Conservation (phyloP, 2,797 vertebrate species). For the Oceanodroma leucorhoa region DNA sequence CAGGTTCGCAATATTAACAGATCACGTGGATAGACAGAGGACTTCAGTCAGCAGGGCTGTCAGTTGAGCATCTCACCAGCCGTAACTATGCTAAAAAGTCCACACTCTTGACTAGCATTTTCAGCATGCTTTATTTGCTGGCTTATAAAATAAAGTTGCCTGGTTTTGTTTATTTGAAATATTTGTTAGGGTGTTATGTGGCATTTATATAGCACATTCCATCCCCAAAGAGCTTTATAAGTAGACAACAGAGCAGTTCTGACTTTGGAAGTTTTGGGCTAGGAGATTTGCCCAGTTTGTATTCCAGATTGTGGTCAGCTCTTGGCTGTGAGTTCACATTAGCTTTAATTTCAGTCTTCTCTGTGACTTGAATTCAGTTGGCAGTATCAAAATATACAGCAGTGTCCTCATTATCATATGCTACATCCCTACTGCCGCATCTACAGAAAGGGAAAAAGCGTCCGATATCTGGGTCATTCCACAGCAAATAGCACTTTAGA, state of each 20-base stretch:
- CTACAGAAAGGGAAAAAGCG: neutral
- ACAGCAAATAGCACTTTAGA: neutral
- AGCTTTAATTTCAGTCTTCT: neutral
- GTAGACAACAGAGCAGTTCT: neutral
- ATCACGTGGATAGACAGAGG: slow-evolving; percentile 1
- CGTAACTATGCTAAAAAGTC: neutral
- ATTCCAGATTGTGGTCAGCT: neutral
- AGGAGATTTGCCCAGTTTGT: neutral
- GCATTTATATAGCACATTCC: neutral
- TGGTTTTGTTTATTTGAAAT: slow-evolving; percentile 19
- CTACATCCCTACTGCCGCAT: neutral
- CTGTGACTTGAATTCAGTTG: neutral
- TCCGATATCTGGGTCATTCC: neutral
- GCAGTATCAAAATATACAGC: neutral
- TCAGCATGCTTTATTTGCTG: slow-evolving; percentile 31
- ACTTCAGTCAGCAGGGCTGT: slow-evolving; percentile 26
- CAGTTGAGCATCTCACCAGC: neutral
- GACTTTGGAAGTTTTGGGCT: neutral
- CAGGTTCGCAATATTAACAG: slow-evolving; percentile 73
- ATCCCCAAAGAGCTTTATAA: neutral
- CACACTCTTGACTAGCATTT: neutral
- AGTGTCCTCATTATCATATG: neutral
- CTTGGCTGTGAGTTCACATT: neutral
- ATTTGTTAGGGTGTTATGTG: slow-evolving; percentile 4
- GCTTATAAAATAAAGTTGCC: slow-evolving; percentile 40